These are phyloP conservation scores for Parapsyche elsis DNA, from an alignment of 1,140 invertebrate species.

Conservation along the genomic window DNA sequence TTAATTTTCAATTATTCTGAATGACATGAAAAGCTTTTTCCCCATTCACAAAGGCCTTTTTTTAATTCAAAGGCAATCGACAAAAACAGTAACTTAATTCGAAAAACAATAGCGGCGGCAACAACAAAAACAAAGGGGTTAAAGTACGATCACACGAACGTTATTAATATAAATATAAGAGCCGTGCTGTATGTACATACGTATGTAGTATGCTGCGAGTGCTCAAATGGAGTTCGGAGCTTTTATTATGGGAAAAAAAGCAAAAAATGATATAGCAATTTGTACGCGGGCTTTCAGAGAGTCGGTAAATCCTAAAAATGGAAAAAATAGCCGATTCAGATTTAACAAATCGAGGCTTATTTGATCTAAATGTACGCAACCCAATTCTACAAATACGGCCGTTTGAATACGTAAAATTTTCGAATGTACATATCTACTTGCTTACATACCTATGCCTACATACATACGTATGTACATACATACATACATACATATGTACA, in stretches of 20 bases:
- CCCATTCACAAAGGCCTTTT: not conserved
- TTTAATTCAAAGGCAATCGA: not conserved
- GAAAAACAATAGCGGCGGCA: not conserved
- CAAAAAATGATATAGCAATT: too few relatives aligned
- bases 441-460: not conserved
- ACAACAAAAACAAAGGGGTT: not conserved
- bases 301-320: too few relatives aligned
- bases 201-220: too few relatives aligned
- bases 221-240: too few relatives aligned
- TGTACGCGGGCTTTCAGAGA: too few relatives aligned
- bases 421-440: not conserved
- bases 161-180: not conserved
- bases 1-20: constrained; percentile 31
- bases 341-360: too few relatives aligned
- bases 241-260: too few relatives aligned
- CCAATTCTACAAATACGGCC: too few relatives aligned
- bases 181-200: not conserved
- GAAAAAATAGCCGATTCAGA: too few relatives aligned
- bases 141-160: not conserved
- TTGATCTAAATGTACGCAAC: too few relatives aligned
- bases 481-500: not conserved
- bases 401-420: not conserved
- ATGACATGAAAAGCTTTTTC: constrained; percentile 8
- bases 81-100: constrained; percentile 10
- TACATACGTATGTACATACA: not conserved